Evolutionary conservation across 2,113 vertebrate genomes (phyloP), one percentile per base, ranked within the genome.

Genomic region (Patagioenas fasciata): DNA sequence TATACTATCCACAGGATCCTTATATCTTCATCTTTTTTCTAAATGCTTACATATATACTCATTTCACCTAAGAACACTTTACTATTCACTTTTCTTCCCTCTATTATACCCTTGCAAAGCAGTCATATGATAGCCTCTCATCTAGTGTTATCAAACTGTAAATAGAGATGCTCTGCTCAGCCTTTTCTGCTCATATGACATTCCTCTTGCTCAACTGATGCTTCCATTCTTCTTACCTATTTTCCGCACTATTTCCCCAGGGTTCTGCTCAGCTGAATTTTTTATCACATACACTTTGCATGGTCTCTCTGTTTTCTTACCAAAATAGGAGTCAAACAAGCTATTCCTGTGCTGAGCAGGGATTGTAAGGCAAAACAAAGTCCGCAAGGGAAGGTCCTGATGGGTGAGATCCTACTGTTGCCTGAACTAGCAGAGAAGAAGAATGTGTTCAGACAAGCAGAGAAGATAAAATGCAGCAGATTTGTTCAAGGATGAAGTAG

Each of bases 401-500:
- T 89, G 80, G 53, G 61, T 62, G 58, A 94, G 54, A 89, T 87
- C 81, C 58, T 88, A 15, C 58, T 93, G n/a, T 50, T 85, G 58
- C 79, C 85, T 77, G 78, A 91, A 93, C 67, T 85, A 95, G 90
- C 73, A 80, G 78, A 94, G 66, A 91, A 95, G 64, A 92, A 91
- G 80, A 92, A 89, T 80, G 26, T 88, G 67, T 70, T 94, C 82
- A 94, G 88, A 80, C 67, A 95, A 91, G 80, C 83, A 92, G 64
- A 88, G 79, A 88, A 89, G 81, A 89, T 44, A 95, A 96, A 97
- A 73, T 74, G 38, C 20, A 56, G 47, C 29, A 91, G 82, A 88
- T 84, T 85, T 94, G 34, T 78, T 94, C 95, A 88, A 93, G 91
- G 81, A 80, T 90, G 89, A 96, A 88, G 81, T 80, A 88, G 51